Conservation (phyloP, 2,888 invertebrate genomes). For the Thyatira batis region DNA sequence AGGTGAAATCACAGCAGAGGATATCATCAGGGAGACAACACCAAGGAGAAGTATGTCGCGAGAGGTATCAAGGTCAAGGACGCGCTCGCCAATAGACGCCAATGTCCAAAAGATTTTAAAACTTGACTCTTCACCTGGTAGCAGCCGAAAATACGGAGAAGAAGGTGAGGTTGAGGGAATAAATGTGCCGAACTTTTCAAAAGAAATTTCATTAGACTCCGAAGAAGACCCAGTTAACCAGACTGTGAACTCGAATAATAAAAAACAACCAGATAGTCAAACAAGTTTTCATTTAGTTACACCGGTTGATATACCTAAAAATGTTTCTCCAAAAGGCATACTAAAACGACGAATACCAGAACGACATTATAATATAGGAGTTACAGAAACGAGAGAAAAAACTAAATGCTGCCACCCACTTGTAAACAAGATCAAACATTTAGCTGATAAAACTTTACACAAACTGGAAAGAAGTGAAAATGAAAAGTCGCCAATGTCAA, state of each 20-base stretch:
- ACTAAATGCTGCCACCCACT: conserved; percentile 83
- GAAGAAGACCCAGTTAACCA: conserved; percentile 69
- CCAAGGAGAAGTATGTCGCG: conserved; percentile 77
- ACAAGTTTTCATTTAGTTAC: conserved; percentile 50
- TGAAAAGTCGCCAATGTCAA: conserved; percentile 66
- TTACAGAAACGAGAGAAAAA: conserved; percentile 75
- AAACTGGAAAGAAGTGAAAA: conserved; percentile 72
- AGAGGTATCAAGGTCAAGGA: conserved; percentile 71
- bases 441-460: conserved; percentile 84
- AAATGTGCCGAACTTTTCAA: conserved; percentile 77
- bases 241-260: conserved; percentile 35
- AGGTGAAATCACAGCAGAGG: conserved; percentile 76
- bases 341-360: conserved; percentile 77
- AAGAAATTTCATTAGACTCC: conserved; percentile 71
- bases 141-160: conserved; percentile 73
- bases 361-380: conserved; percentile 62
- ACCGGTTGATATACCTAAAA: conserved; percentile 64
- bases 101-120: conserved; percentile 70
- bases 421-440: conserved; percentile 84
- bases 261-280: conserved; percentile 63
- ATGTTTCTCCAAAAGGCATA: conserved; percentile 78
- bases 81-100: conserved; percentile 65
- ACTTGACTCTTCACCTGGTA: conserved; percentile 76
- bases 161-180: conserved; percentile 74
- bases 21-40: conserved; percentile 73